These are phyloP conservation scores for Perca schrenkii DNA, from an alignment of 2,113 vertebrate species.

Conservation along the genomic window DNA sequence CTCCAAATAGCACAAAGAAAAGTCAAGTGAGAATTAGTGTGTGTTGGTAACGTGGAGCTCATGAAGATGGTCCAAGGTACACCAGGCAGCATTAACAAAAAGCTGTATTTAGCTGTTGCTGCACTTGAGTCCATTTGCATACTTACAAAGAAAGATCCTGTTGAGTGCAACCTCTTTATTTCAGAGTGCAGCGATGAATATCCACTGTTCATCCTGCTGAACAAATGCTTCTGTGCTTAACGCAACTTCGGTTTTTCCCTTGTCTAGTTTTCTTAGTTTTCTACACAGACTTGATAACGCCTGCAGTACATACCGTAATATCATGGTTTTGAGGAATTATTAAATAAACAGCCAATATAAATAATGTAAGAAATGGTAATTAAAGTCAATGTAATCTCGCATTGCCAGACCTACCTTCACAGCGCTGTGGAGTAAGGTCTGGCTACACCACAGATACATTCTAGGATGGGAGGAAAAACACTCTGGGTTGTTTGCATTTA, in stretches of 20 bases:
- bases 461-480: no score
- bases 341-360: not conserved
- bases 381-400: not conserved
- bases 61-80: not conserved
- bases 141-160: not conserved
- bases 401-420: no score
- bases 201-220: not conserved
- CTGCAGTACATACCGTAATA: not conserved
- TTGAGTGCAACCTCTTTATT: not conserved
- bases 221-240: not conserved
- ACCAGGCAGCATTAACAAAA: not conserved
- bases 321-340: not conserved
- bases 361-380: not conserved
- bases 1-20: not conserved
- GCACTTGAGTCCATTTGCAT: not conserved
- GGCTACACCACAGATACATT: no score
- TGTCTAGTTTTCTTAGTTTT: not conserved
- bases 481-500: no score
- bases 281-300: not conserved
- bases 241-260: no score
- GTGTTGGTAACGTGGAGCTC: not conserved
- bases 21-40: not conserved
- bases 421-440: no score
- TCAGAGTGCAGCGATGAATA: not conserved
- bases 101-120: not conserved